These are phyloP conservation scores for Saimiri boliviensis DNA, from an alignment of 2,113 vertebrate genomes.

Conservation along the genomic window DNA sequence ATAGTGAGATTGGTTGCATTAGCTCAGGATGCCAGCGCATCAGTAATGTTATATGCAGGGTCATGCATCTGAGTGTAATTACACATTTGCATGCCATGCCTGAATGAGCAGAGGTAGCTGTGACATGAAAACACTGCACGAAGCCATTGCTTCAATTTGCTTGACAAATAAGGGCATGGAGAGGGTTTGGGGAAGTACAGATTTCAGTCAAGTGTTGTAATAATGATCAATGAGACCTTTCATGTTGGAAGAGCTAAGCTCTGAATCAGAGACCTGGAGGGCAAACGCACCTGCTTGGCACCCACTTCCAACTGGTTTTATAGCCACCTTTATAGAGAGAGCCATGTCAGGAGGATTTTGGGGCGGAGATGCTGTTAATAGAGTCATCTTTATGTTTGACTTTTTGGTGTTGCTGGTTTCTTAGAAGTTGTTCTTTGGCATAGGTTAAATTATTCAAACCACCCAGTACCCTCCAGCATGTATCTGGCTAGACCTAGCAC, in stretches of 20 bases:
- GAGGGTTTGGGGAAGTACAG: constrained; percentile 63
- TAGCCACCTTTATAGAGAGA: constrained; percentile 39
- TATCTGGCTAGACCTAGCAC: constrained; percentile 11
- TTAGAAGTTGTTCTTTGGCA: constrained; percentile 26
- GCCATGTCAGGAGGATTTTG: background rate
- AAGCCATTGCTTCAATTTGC: constrained; percentile 24
- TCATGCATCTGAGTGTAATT: background rate
- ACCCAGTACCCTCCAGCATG: background rate
- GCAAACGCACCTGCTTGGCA: constrained; percentile 68
- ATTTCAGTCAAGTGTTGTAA: constrained; percentile 74
- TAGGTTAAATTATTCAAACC: background rate
- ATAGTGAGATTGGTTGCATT: background rate
- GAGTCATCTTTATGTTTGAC: constrained; percentile 48
- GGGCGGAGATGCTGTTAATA: background rate
- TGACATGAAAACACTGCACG: background rate
- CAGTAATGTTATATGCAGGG: background rate
- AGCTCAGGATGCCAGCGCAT: background rate
- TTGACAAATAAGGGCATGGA: constrained; percentile 60
- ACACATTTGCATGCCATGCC: background rate
- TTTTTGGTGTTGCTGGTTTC: background rate
- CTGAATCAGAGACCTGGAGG: constrained; percentile 68
- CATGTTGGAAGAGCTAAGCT: constrained; percentile 64
- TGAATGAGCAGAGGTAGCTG: background rate
- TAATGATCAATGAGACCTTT: constrained; percentile 70
- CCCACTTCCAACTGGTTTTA: background rate